These are phyloP conservation scores for Setipinna tenuifilis DNA, from an alignment of 2,797 vertebrate species.

Conservation along the genomic window DNA sequence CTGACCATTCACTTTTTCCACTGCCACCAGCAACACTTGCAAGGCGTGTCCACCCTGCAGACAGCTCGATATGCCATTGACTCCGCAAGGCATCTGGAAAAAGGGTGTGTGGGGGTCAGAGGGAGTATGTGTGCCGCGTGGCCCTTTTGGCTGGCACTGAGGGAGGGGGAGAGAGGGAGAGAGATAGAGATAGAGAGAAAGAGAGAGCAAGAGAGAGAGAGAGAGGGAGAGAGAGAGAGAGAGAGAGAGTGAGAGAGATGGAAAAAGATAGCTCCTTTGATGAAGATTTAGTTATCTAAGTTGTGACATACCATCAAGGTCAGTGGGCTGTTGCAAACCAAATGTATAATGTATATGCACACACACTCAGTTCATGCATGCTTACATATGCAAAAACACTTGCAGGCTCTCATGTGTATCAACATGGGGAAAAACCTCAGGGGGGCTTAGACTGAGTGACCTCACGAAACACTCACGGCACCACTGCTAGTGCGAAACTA, in stretches of 20 bases:
- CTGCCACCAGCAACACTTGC: conserved; percentile 65
- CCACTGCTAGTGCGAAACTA: not conserved
- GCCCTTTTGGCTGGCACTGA: not conserved
- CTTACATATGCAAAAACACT: not conserved
- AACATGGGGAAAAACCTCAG: not conserved
- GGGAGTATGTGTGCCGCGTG: conserved; percentile 26
- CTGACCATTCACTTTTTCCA: conserved; percentile 66
- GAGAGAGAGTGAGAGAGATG: not conserved
- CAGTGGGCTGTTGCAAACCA: not conserved
- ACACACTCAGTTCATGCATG: not conserved
- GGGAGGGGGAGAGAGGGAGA: not conserved
- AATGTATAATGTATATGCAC: not conserved
- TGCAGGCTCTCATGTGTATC: not conserved
- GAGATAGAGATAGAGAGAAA: not conserved
- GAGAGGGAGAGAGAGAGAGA: not conserved
- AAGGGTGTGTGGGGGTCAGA: conserved; percentile 40
- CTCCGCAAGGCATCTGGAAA: conserved; percentile 79
- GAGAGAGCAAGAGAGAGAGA: not conserved
- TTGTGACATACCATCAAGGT: not conserved
- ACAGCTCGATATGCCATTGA: conserved; percentile 78
- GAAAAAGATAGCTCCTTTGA: not conserved
- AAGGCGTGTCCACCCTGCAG: conserved; percentile 70
- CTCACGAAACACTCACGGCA: not conserved
- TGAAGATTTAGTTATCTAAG: not conserved
- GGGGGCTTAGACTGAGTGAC: not conserved